Base-by-base conservation (phyloP, 2,113 vertebrate species). In the Felis chaus region DNA sequence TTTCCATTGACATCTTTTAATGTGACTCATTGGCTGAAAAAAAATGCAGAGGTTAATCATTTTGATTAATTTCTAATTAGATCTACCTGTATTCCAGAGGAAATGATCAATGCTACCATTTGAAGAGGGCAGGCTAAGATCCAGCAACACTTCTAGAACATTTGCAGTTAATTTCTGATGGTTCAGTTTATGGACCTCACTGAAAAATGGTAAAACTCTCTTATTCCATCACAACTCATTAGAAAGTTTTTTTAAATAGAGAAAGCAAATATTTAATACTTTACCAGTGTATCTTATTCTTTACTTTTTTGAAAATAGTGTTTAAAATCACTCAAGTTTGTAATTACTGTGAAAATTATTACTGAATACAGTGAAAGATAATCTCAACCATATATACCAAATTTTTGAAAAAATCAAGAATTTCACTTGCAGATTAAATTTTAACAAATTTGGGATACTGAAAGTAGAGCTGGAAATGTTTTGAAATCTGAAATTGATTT, bases 81-180 rank as follows among this genome's bases (percentile, higher is more conserved):
- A 90, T 97, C 65, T 97, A 98, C 96, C 93, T 96, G 86, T 55
- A 94, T 95, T 98, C 82, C 97, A 98, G 97, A 98, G 95, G 90
- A 97, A 97, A 97, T 84, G 87, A 94, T 98, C 92, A 55, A 57
- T 97, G 98, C 96, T 81, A 98, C 96, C 94, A 97, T 97, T 98
- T 97, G 95, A 98, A 98, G 95, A 97, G 96, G 87, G 98, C 96
- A 97, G 98, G 94, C 91, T 91, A 93, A 96, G 95, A 97, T 97
- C 98, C 98, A 98, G 96, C 96, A 97, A 98, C 98, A 97, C 92
- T 98, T 99, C 98, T 2, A 98, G 96, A 99, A 98, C 97, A 98
- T 69, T 96, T 0, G 79, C 93, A 98, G 98, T 98, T 98, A 98
- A 98, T 99, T 99, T 99, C 99, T 99, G 99, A 99, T 99, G 99